These are phyloP conservation scores for Clarias laeviceps DNA, from an alignment of 2,797 vertebrate species.

Conservation along the genomic window DNA sequence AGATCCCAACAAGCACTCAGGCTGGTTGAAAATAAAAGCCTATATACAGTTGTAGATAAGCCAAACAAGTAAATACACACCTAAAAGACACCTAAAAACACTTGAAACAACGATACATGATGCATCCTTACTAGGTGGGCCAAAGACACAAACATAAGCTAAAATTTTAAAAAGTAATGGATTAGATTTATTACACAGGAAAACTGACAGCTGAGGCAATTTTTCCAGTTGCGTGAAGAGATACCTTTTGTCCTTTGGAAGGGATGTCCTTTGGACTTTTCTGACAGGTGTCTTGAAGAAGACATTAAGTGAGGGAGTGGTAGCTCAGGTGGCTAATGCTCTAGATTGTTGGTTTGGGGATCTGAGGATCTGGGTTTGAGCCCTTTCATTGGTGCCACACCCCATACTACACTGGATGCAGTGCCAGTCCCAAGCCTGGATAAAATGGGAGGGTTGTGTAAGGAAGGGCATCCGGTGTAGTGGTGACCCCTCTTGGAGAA, in stretches of 20 bases:
- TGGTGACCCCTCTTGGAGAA: no score
- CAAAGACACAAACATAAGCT: conserved; percentile 52
- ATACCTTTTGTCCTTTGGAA: conserved; percentile 18
- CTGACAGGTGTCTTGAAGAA: conserved; percentile 56
- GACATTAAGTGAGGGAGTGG: neutral
- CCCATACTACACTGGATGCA: no score
- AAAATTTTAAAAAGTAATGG: conserved; percentile 50
- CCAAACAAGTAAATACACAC: conserved; percentile 68
- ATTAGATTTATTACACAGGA: conserved; percentile 67
- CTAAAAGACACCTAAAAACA: neutral
- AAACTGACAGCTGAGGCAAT: conserved; percentile 54
- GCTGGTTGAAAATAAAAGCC: neutral
- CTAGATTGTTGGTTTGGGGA: no score
- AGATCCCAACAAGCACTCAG: conserved; percentile 32
- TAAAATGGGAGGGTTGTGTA: no score
- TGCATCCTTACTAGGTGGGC: conserved; percentile 31
- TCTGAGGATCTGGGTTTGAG: no score
- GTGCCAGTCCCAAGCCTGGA: no score
- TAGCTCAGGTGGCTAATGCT: no score
- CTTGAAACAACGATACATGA: neutral
- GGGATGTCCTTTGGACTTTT: conserved; percentile 40
- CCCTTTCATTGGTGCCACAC: no score
- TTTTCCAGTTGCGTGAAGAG: conserved; percentile 56
- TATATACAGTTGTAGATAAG: conserved; percentile 53
- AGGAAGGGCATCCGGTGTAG: no score